Evolutionary conservation across 1,140 invertebrate species (phyloP).

Genomic region (Onthophagus taurus): DNA sequence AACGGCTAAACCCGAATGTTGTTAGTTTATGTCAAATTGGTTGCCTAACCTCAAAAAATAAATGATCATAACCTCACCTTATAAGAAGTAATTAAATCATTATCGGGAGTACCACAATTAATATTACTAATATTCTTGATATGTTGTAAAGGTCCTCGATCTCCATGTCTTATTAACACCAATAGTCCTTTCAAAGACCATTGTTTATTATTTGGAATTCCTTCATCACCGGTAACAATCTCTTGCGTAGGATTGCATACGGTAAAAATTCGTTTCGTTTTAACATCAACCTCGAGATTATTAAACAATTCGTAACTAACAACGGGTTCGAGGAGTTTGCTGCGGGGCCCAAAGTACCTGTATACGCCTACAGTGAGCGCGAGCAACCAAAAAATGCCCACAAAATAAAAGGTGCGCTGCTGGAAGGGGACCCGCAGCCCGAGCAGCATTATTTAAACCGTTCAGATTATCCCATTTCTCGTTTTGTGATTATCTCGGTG

Average conservation of each 20-base stretch:
- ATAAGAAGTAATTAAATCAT: conserved; percentile 28
- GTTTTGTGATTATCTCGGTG: too few relatives aligned
- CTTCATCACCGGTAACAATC: conserved; percentile 57
- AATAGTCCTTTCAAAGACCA: conserved; percentile 69
- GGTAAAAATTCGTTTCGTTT: conserved; percentile 52
- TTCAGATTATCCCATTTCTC: too few relatives aligned
- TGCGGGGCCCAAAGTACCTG: conserved; percentile 56
- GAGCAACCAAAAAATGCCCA: conserved; percentile 70
- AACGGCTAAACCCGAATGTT: too few relatives aligned
- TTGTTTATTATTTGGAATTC: conserved; percentile 49
- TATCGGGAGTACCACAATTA: conserved; percentile 54
- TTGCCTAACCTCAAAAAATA: conserved; percentile 3
- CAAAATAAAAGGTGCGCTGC: conserved; percentile 62
- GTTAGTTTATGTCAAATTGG: too few relatives aligned
- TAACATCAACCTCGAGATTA: conserved; percentile 47
- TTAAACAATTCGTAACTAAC: conserved; percentile 40
- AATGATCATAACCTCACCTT: conserved; percentile 21
- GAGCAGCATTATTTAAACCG: conserved; percentile 10
- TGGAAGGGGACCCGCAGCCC: conserved; percentile 59
- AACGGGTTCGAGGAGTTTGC: conserved; percentile 32
- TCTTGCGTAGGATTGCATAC: conserved; percentile 58
- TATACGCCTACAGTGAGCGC: conserved; percentile 69
- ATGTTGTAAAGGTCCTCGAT: conserved; percentile 73
- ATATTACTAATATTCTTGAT: conserved; percentile 63
- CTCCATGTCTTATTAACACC: conserved; percentile 77